phyloP scores from a whole-genome alignment of 1,140 invertebrate species.

The Drosophila grimshawi region DNA sequence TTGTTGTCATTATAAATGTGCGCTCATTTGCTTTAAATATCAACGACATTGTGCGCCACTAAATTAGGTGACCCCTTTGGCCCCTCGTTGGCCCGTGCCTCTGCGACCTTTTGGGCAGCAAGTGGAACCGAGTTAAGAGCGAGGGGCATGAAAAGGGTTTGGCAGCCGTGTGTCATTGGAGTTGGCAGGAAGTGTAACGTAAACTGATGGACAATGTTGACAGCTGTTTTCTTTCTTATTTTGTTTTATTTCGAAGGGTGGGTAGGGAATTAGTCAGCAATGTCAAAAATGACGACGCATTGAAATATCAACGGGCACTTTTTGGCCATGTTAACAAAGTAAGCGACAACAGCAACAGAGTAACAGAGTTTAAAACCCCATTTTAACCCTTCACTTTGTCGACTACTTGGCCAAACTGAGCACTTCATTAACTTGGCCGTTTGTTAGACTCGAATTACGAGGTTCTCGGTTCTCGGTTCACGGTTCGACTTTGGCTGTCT shows the following conservation, averaged over 20 bases:
- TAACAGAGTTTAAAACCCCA: slow-evolving; percentile 50
- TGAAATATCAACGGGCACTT: slow-evolving; percentile 64
- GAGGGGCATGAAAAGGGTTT: slow-evolving; percentile 68
- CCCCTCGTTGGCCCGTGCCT: slow-evolving; percentile 21
- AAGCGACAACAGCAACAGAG: slow-evolving; percentile 47
- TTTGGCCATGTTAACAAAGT: slow-evolving; percentile 67
- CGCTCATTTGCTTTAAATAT: slow-evolving; percentile 81
- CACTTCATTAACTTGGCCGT: slow-evolving; percentile 62
- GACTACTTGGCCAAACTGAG: slow-evolving; percentile 32
- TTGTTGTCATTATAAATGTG: slow-evolving; percentile 81
- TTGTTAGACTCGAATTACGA: slow-evolving; percentile 12
- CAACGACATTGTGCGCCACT: slow-evolving; percentile 71
- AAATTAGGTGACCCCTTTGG: slow-evolving; percentile 66
- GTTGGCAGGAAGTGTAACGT: slow-evolving; percentile 40
- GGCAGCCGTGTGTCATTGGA: slow-evolving; percentile 39
- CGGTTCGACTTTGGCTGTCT: slow-evolving; percentile 3
- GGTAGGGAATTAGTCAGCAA: slow-evolving; percentile 70
- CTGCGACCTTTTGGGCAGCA: slow-evolving; percentile 77
- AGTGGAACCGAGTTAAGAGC: slow-evolving; percentile 68
- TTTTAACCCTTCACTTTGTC: slow-evolving; percentile 26
- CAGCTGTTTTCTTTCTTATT: slow-evolving; percentile 58
- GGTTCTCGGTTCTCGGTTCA: not conserved
- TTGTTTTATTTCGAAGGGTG: not conserved
- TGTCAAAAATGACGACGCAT: slow-evolving; percentile 76
- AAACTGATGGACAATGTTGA: slow-evolving; percentile 65